Base-by-base conservation (phyloP, 2,888 invertebrate species). In the Drosophila eohydei region DNA sequence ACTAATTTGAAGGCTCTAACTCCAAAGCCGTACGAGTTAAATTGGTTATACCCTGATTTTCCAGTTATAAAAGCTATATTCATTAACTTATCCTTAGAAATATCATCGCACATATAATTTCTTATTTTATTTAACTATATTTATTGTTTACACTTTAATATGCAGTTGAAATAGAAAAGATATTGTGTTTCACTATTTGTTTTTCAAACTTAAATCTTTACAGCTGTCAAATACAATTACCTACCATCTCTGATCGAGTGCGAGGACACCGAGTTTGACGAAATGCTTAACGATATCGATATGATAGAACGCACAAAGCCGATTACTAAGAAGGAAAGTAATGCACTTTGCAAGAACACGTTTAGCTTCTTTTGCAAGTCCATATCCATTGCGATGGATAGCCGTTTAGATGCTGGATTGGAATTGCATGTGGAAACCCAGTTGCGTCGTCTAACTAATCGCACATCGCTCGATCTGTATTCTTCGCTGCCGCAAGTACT, bases 211-310 rank as follows among this genome's bases (percentile, higher is more conserved):
- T 3, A 14, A 38, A 44, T 8, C 4, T n/a, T 80, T 81, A 12
- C 79, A 91, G 91, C 88, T 40, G 90, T 88, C 4, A 92, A 92
- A 80, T 92, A 92, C 72, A 92, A 92, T 28, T 94, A 94, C 73
- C 91, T 96, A 51, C 95, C 96, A 0, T 96, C 96, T 21, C 94
- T 96, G 14, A 95, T 95, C 40, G 97, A 97, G 90, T 96, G 96
- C 0, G 97, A 97, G 73, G 97, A 97, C 88, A 96, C 96, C 0
- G 97, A 97, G 83, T 94, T 96, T 1, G 97, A 97, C 88, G 97
- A 96, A 80, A 95, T 96, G 71, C 93, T 96, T 0, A 96, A 96
- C 75, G 95, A 95, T 74, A 94, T 95, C 71, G 95, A 95, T 80
- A 94, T 95, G 74, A 92, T 95, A 11, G 95, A 95, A 88, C 93